phyloP scores from a whole-genome alignment of 2,113 vertebrate species.

The Parotia lawesii region DNA sequence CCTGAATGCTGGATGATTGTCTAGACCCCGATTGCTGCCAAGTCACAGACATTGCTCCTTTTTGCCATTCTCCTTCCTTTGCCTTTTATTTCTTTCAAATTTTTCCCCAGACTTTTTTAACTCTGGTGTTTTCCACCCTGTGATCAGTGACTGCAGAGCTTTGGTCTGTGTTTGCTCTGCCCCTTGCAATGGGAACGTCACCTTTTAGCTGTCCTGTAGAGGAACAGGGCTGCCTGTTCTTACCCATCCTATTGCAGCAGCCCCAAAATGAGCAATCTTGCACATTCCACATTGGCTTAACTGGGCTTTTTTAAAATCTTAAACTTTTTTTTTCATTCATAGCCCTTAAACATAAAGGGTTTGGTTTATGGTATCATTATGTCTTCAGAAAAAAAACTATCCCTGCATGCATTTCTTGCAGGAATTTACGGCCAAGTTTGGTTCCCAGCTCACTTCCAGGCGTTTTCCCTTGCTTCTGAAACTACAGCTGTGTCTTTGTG shows the following conservation, averaged over 20 bases:
- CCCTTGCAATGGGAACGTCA: not conserved
- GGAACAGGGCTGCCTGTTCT: not conserved
- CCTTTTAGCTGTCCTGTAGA: not conserved
- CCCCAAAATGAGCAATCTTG: not conserved
- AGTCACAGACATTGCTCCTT: slow-evolving; percentile 28
- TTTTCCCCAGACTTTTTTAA: not conserved
- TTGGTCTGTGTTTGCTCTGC: not conserved
- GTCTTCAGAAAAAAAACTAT: not conserved
- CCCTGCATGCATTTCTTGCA: not conserved
- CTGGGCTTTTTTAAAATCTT: not conserved
- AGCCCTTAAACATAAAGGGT: not conserved
- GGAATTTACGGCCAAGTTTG: not conserved
- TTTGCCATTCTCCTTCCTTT: slow-evolving; percentile 28
- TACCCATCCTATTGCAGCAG: not conserved
- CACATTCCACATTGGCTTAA: not conserved
- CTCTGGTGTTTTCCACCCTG: not conserved
- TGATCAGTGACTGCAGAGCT: not conserved
- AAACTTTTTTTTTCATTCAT: not conserved
- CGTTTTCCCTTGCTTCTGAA: not conserved
- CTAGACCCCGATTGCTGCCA: slow-evolving; percentile 10
- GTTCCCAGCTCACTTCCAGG: not conserved
- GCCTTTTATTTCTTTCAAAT: not conserved
- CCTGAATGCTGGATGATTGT: slow-evolving; percentile 38
- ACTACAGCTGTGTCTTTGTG: not conserved
- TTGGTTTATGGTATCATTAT: not conserved